Base-by-base conservation (phyloP, 1,140 invertebrate species). In the Microvelia longipes region DNA sequence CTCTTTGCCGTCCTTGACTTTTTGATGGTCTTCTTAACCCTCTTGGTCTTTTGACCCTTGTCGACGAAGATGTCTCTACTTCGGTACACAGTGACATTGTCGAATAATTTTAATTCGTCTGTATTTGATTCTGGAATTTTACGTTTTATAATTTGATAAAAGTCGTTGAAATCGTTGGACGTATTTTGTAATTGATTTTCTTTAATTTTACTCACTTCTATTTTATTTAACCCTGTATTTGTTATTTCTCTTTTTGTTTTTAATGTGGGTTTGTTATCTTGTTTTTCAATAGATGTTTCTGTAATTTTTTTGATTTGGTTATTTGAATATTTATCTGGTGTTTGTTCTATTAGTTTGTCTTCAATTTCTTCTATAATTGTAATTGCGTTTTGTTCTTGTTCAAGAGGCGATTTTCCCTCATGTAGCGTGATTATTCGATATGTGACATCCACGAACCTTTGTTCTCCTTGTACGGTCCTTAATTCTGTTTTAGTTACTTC, bases 21-120 rank as follows among this genome's bases (percentile, higher is more conserved):
- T n/a, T n/a, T n/a, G n/a, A n/a, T n/a, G n/a, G n/a, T n/a, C n/a
- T n/a, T n/a, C n/a, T n/a, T n/a, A n/a, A 76, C 75, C 74, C 50
- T 68, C n/a, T n/a, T 73, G 62, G 35, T 75, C 76, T 72, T 79
- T 74, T 76, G 70, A 73, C 1, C 78, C 75, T 71, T 72, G 69
- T 67, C 75, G 71, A 68, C 75, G 73, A 69, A 66, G 0, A 66
- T 13, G 70, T 70, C 62, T 71, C 67, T 28, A 73, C 62, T 25
- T 70, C 79, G 75, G n/a, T 75, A 50, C n/a, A 69, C 29, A 65
- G 69, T 73, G n/a, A 69, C 71, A 35, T 73, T 65, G 30, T 66
- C 64, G 50, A 65, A 13, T 69, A 25, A 11, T 50, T 50, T 50
- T 50, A 50, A 50, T 5, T 50, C 19, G 19, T 50, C 35, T 50